phyloP scores from a whole-genome alignment of 2,888 invertebrate genomes.

The Temnothorax rugatulus region DNA sequence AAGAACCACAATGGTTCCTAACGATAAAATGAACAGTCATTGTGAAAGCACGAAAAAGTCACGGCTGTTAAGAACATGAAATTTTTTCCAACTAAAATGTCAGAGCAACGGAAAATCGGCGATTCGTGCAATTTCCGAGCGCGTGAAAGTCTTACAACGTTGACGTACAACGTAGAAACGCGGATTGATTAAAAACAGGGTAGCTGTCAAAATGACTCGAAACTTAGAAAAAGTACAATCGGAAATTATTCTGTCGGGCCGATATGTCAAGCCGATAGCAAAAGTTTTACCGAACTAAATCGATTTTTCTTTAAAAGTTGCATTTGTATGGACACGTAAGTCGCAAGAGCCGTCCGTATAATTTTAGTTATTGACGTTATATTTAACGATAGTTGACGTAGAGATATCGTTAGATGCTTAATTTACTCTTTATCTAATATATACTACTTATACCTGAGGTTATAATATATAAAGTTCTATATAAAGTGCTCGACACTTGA shows the following conservation, averaged over 20 bases:
- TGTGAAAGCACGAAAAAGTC: constrained; percentile 23
- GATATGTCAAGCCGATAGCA: constrained; percentile 16
- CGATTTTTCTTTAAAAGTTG: not conserved
- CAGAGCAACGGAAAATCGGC: not conserved
- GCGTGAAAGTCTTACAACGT: not conserved
- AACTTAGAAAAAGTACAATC: constrained; percentile 39
- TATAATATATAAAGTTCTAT: constrained; percentile 11
- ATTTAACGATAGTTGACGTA: constrained; percentile 34
- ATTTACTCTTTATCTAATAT: constrained; percentile 32
- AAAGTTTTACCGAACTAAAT: constrained; percentile 37
- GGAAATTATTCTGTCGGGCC: constrained; percentile 36
- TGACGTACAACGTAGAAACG: constrained; percentile 10
- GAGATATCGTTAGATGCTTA: constrained; percentile 14
- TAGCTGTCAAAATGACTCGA: constrained; percentile 41
- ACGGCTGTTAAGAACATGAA: not conserved
- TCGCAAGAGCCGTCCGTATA: not conserved
- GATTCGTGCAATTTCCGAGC: constrained; percentile 29
- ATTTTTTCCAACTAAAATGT: not conserved
- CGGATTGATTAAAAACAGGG: constrained; percentile 34
- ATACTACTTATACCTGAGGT: not conserved
- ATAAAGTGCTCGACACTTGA: not conserved
- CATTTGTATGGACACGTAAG: not conserved
- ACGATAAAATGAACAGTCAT: constrained; percentile 8
- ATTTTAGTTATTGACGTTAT: constrained; percentile 32
- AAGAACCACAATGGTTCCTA: not conserved